phyloP scores from a whole-genome alignment of 2,888 invertebrate species.

The Netelia virgata region DNA sequence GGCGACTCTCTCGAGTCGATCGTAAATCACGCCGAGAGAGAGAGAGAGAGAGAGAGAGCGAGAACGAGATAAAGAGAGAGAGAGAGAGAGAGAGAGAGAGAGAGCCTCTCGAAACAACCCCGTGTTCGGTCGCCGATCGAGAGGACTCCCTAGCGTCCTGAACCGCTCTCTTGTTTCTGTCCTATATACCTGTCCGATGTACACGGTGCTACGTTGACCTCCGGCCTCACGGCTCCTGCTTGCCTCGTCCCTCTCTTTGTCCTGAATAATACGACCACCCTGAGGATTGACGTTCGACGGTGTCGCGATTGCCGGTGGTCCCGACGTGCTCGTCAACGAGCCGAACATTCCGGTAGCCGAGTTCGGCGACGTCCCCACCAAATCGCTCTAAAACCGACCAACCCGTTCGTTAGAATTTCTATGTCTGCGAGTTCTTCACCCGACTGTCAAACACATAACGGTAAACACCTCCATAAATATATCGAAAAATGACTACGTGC shows the following conservation, averaged over 20 bases:
- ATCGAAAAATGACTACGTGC: slow-evolving; percentile 69
- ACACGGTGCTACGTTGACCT: slow-evolving; percentile 82
- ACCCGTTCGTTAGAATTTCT: slow-evolving; percentile 27
- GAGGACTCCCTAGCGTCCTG: slow-evolving; percentile 12
- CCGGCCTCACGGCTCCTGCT: slow-evolving; percentile 79
- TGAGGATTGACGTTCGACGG: slow-evolving; percentile 77
- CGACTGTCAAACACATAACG: not conserved
- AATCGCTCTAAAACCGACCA: slow-evolving; percentile 74
- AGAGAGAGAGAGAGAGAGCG: not conserved
- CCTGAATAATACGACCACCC: slow-evolving; percentile 80
- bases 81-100: not conserved
- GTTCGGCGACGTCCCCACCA: slow-evolving; percentile 68
- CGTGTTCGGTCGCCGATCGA: slow-evolving; percentile 34
- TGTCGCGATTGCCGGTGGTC: slow-evolving; percentile 75
- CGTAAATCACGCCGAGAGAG: slow-evolving; percentile 72
- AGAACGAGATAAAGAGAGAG: too few relatives aligned
- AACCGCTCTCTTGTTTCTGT: slow-evolving; percentile 42
- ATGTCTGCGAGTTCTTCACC: not conserved
- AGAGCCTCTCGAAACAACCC: not conserved
- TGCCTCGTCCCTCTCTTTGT: slow-evolving; percentile 80
- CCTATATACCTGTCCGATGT: slow-evolving; percentile 82
- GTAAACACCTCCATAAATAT: slow-evolving; percentile 52
- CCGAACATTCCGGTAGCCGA: slow-evolving; percentile 56
- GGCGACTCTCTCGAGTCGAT: slow-evolving; percentile 63
- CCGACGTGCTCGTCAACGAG: slow-evolving; percentile 60